Evolutionary conservation across 2,888 invertebrate genomes (phyloP), one percentile per base, ranked within the genome.

Genomic region (Boloria selene): DNA sequence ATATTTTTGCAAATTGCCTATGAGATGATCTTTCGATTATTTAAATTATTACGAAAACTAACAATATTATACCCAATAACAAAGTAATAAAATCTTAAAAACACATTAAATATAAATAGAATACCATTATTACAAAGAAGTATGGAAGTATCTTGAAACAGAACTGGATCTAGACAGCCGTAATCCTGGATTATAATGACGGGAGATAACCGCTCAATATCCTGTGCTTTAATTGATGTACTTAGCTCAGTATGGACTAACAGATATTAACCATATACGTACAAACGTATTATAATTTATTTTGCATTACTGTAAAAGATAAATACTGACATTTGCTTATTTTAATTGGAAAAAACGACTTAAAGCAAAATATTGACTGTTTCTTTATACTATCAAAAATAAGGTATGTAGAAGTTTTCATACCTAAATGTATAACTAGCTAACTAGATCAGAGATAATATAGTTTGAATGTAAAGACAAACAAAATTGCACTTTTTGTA

Each of bases 181-280:
- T 79, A 82, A 84, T 80, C 81, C 78, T 38, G 76, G 82, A 82
- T 82, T 80, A 81, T 77, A 77, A 75, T 78, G 79, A 80, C 79
- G 70, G 70, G 70, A 76, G 78, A 79, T 79, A 78, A 78, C 75
- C 72, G 69, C 74, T 67, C 72, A 75, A 77, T 79, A 78, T 79
- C 77, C 76, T 77, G 75, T 74, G 70, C 63, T 73, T 77, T 79
- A 79, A 80, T 79, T 77, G 77, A 70, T 65, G 72, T 72, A 71
- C 72, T 74, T 73, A 74, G 70, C 67, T 71, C 67, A 72, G 70
- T 16, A 53, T 55, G 61, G 55, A 55, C 59, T 31, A 61, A 51
- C 66, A 71, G 66, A 67, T 72, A 72, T 68, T 58, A 51, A 50
- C 65, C 52, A 45, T 68, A 58, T 65, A 62, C 50, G 50, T 53